Percentiles rank a stretch among this genome's conserved stretches.
Evolutionary conservation across 2,888 invertebrate species (phyloP).

Genomic region (Cryptocheilus praepositus): DNA sequence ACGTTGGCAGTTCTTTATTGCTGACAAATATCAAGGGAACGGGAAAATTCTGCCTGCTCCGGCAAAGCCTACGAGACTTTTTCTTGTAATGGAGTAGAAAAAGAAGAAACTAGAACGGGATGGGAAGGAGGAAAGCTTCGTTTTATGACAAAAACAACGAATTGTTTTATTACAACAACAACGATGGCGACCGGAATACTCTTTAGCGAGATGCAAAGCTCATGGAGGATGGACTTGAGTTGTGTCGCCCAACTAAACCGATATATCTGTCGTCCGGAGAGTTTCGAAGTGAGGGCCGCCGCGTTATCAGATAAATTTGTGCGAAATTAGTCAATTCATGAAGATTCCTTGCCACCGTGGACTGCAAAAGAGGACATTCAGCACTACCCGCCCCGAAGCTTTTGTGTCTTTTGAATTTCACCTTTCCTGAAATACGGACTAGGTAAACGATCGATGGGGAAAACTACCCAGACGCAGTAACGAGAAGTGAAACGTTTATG

Average conservation of each 20-base stretch:
- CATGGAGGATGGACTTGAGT: conserved; percentile 59
- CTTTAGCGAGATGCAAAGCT: conserved; percentile 53
- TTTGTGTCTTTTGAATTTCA: too few species aligned
- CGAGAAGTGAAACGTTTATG: too few species aligned
- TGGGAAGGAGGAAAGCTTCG: conserved; percentile 11
- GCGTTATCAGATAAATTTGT: conserved; percentile 65
- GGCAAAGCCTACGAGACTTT: neutral
- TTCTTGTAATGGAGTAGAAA: conserved; percentile 11
- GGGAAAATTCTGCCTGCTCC: too few species aligned
- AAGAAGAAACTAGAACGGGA: conserved; percentile 14
- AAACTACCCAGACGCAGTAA: too few species aligned
- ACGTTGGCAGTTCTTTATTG: conserved; percentile 9
- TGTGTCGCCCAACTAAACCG: conserved; percentile 61
- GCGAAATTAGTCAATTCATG: conserved; percentile 61
- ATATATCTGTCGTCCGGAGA: conserved; percentile 63
- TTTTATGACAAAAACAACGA: conserved; percentile 28
- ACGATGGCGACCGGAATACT: conserved; percentile 54
- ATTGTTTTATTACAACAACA: conserved; percentile 29
- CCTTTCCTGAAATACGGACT: too few species aligned
- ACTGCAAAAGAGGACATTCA: conserved; percentile 5
- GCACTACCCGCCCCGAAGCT: too few species aligned
- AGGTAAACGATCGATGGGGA: too few species aligned
- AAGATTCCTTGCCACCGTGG: conserved; percentile 42
- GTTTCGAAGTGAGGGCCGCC: conserved; percentile 48
- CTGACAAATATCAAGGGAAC: neutral